A percentile compares a stretch with the other conserved stretches of the same genome.
phyloP scores from a whole-genome alignment of 2,888 invertebrate species.

The Lepidocyrtinus sp. region DNA sequence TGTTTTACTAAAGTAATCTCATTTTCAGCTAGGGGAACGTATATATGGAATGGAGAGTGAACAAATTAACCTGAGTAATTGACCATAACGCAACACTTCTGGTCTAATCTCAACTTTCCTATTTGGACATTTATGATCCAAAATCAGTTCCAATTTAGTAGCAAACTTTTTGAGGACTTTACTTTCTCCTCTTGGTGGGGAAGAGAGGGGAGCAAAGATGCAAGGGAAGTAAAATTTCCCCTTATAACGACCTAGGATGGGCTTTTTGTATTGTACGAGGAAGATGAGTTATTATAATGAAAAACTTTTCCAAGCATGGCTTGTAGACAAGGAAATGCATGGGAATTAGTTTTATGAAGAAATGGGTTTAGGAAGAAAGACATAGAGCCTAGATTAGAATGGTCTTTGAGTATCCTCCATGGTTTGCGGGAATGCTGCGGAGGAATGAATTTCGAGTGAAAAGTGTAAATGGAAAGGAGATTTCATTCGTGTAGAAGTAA shows the following conservation, averaged over 20 bases:
- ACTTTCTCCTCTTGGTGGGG: neutral
- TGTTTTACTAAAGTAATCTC: neutral
- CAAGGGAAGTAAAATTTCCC: neutral
- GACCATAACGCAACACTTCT: slow-evolving; percentile 59
- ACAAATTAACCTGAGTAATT: slow-evolving; percentile 60
- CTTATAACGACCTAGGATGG: neutral
- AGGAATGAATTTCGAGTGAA: neutral
- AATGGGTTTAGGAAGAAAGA: neutral
- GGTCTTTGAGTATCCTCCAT: neutral
- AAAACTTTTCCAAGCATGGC: neutral
- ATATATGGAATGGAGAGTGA: slow-evolving; percentile 38
- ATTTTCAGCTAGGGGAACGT: neutral
- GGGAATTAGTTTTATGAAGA: neutral
- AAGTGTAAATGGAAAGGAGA: neutral
- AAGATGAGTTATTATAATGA: neutral
- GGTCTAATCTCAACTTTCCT: slow-evolving; percentile 53
- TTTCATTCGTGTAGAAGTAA: neutral
- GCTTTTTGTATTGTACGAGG: neutral
- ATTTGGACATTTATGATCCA: slow-evolving; percentile 56
- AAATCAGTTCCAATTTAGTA: slow-evolving; percentile 53
- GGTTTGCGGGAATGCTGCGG: neutral
- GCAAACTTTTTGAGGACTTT: slow-evolving; percentile 47
- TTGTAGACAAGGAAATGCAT: neutral
- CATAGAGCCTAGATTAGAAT: neutral
- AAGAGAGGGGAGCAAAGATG: neutral